Base-by-base conservation (phyloP, 2,113 vertebrate species). In the Nestor notabilis region DNA sequence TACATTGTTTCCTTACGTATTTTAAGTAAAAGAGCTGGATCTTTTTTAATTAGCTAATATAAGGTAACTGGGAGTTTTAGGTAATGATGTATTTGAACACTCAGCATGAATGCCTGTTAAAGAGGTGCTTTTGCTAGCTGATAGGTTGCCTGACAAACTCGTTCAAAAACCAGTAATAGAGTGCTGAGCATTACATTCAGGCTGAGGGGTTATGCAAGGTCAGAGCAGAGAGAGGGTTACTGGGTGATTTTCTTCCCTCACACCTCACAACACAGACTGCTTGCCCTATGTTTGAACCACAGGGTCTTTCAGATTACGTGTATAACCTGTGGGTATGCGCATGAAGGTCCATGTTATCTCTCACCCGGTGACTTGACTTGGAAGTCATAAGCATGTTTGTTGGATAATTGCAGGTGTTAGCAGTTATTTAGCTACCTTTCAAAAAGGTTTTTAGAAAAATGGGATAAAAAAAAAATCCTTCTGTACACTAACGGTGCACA, bases 161-260 rank as follows among this genome's bases (percentile, higher is more conserved):
- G 29, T 27, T 5, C 3, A 24, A 9, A 44, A 2, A 1, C 5
- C 61, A 9, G 1, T 2, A 69, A 8, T 14, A 31, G 69, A 5
- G 50, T 41, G 33, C 19, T 0, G 0, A 20, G 49, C 0, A 18
- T 37, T 12, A 9, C 2, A 2, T 16, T 19, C 23, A 5, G 55
- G 79, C 4, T 21, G 9, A 19, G 2, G 63, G 41, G 17, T 37
- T 37, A 0, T 41, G 33, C 10, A 29, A 3, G 69, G 27, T 33
- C n/a, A 49, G 84, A 55, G 39, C 49, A 58, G 35, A 68, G 47
- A 10, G 41, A 18, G 29, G 14, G 14, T 68, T 31, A 7, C 37
- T 24, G 12, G 60, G 17, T 13, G 15, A 17, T 5, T 27, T 3
- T 4, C 7, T n/a, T 60, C 47, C 52, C 25, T 66, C 29, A 1